These are phyloP conservation scores for Monoplex corrugatus DNA, from an alignment of 2,888 invertebrate species.

Conservation along the genomic window DNA sequence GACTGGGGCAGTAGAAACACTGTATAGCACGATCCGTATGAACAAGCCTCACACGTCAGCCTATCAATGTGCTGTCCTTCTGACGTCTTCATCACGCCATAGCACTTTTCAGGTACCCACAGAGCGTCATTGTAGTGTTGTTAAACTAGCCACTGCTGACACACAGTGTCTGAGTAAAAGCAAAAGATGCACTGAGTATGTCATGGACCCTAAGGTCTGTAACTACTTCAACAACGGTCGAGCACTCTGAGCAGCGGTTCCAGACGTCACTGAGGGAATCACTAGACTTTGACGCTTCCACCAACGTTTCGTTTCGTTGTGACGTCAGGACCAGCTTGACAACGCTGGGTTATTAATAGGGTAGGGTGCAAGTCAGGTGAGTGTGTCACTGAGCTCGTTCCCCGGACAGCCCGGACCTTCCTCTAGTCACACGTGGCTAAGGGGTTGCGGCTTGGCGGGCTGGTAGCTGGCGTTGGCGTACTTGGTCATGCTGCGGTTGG, in stretches of 20 bases:
- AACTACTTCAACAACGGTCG: too few relatives aligned
- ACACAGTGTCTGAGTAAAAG: neutral
- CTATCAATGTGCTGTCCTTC: neutral
- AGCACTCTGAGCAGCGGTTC: too few relatives aligned
- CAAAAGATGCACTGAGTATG: too few relatives aligned
- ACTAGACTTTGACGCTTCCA: neutral
- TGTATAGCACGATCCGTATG: neutral
- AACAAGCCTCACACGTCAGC: neutral
- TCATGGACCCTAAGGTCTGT: too few relatives aligned
- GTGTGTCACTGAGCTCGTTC: conserved; percentile 24
- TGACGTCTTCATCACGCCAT: neutral
- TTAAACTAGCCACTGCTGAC: neutral
- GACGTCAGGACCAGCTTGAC: neutral
- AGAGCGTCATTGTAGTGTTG: neutral
- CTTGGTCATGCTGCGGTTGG: conserved; percentile 61
- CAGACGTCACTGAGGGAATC: neutral
- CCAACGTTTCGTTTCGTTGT: neutral
- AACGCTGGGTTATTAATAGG: neutral
- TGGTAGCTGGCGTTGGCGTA: conserved; percentile 69
- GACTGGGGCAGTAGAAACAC: neutral
- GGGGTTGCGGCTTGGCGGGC: conserved; percentile 67
- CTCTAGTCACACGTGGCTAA: conserved; percentile 69
- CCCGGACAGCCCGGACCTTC: neutral
- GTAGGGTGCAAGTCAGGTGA: neutral
- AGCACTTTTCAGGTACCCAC: neutral